Base-by-base conservation (phyloP, 2,113 vertebrate species). In the Oreochromis tanganicae region DNA sequence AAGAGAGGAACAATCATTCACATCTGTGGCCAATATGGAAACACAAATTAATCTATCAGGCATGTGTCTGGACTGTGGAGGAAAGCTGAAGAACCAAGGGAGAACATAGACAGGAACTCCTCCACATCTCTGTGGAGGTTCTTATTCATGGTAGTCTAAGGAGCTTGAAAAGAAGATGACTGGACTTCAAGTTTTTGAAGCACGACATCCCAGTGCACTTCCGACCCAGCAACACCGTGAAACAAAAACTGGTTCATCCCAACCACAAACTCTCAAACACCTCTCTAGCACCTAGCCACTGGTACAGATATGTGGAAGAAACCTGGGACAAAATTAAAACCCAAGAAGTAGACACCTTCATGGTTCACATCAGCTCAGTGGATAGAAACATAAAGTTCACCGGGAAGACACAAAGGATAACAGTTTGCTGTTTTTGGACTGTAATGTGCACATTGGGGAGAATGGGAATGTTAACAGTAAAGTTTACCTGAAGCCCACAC, bases 21-120 rank as follows among this genome's bases (percentile, higher is more conserved):
- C 36, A 24, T 21, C 36, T 14, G 14, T 24, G 36, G n/a, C 63
- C 63, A 68, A 21, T 4, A 0, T 0, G 0, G 36, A 71, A 68
- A 24, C 66, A 43, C 63, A 21, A 41, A 8, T 21, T 0, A 41
- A 41, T 38, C 36, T 14, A 71, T 21, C 36, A 24, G 34, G 36
- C n/a, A 9, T 43, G 3, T 16, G 36, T 43, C 7, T 43, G 36
- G 36, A 43, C 66, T 71, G 66, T 24, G 66, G 66, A 71, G 38
- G 63, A 41, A 9, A 14, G n/a, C 63, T 41, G 36, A 24, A 24
- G 63, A 68, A 24, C 36, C 36, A 38, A 68, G 0, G 61, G 61
- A 66, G 63, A 71, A 41, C 63, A 68, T 41, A 61, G 7, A 16
- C 56, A 66, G 29, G 27, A 17, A 9, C 8, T 17, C 27, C 27